A percentile compares a stretch with the other conserved stretches of the same genome.
Conservation (phyloP, 2,888 invertebrate species). For the Steinernema scapterisci region DNA sequence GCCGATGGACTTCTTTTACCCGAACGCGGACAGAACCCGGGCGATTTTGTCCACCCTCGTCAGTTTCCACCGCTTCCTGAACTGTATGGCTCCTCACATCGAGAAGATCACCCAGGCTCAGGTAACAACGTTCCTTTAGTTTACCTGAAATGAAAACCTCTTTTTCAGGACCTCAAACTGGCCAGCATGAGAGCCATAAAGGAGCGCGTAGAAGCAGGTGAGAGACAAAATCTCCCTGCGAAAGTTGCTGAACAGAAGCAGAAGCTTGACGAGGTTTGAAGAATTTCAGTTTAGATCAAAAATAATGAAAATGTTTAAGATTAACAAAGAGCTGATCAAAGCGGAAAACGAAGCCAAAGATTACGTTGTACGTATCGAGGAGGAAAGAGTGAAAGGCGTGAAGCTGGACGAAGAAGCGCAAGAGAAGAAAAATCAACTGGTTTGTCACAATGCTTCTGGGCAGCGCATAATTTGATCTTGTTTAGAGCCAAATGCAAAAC, state of each 20-base stretch:
- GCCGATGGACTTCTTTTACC: slow-evolving; percentile 5
- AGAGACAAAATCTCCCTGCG: background rate
- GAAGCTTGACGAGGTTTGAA: background rate
- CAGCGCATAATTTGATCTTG: background rate
- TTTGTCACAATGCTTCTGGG: background rate
- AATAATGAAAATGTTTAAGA: background rate
- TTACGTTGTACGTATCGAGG: background rate
- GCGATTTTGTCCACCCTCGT: slow-evolving; percentile 3
- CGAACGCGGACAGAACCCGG: background rate
- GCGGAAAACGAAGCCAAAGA: background rate
- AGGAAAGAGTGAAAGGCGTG: background rate
- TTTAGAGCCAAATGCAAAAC: background rate
- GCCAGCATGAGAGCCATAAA: background rate
- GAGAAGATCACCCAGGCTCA: background rate
- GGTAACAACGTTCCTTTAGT: background rate
- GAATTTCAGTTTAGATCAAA: background rate
- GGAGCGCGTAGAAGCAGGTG: background rate
- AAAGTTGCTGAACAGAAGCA: background rate
- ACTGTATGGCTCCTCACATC: background rate
- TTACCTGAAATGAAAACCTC: background rate
- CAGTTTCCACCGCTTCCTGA: background rate
- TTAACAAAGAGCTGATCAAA: background rate
- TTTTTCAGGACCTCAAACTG: background rate
- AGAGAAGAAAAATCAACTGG: background rate
- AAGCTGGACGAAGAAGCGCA: background rate